phyloP scores from a whole-genome alignment of 2,113 vertebrate genomes.

The Boulengeromyrus knoepffleri region DNA sequence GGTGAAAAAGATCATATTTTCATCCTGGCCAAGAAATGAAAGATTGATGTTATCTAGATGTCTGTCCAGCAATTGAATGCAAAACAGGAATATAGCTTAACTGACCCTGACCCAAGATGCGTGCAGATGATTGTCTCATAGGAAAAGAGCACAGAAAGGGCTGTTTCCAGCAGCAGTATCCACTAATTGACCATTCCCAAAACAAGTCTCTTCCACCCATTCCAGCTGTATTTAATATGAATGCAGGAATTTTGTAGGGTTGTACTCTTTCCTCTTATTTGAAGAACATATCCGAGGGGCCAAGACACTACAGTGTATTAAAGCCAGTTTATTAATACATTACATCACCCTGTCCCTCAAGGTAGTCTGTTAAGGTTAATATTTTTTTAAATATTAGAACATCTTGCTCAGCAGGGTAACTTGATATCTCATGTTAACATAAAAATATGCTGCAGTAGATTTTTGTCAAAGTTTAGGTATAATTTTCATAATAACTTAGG shows the following conservation, averaged over 20 bases:
- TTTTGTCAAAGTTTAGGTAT: constrained; percentile 52
- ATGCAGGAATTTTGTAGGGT: constrained; percentile 20
- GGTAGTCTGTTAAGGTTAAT: constrained; percentile 47
- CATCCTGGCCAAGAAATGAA: neutral
- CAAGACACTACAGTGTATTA: constrained; percentile 45
- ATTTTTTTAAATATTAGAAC: constrained; percentile 50
- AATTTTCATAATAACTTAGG: constrained; percentile 47
- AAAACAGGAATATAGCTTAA: neutral
- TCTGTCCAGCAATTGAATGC: neutral
- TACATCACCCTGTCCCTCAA: constrained; percentile 54
- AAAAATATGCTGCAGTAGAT: constrained; percentile 34
- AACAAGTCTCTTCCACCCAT: constrained; percentile 24
- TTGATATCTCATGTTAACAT: constrained; percentile 32
- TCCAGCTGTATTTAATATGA: constrained; percentile 17
- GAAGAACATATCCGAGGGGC: constrained; percentile 44
- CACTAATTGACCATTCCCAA: constrained; percentile 30
- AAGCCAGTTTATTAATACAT: constrained; percentile 61
- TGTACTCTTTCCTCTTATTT: constrained; percentile 35
- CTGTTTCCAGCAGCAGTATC: neutral
- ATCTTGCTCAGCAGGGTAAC: constrained; percentile 33
- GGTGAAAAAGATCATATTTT: neutral
- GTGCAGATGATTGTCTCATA: neutral
- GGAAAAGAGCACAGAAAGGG: neutral
- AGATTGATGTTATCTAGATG: neutral
- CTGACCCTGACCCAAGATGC: neutral